These are phyloP conservation scores for Hylia prasina DNA, from an alignment of 2,113 vertebrate genomes.

Conservation along the genomic window DNA sequence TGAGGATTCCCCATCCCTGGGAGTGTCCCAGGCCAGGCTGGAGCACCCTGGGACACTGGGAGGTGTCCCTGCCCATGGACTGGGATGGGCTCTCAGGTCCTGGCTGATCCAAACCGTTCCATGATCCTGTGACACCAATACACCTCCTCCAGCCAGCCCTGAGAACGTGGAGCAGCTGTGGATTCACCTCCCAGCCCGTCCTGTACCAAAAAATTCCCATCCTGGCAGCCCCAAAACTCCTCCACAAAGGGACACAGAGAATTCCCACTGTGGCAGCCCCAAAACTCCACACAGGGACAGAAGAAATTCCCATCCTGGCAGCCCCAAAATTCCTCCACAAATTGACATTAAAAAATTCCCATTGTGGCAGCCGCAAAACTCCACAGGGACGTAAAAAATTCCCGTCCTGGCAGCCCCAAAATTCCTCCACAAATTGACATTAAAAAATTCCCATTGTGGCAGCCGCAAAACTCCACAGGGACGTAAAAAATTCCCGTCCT, in stretches of 20 bases:
- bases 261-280: too few species aligned
- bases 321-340: neutral
- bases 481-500: accelerated
- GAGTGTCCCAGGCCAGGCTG: neutral
- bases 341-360: accelerated
- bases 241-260: neutral
- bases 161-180: accelerated
- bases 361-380: accelerated
- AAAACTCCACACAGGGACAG: neutral
- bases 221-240: neutral
- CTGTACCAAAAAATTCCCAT: neutral
- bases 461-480: neutral
- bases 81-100: neutral
- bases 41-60: neutral
- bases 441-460: neutral
- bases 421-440: too few species aligned
- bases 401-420: too few species aligned
- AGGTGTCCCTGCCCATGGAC: neutral
- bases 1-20: neutral
- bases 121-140: neutral
- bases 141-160: neutral
- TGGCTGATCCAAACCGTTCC: neutral
- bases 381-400: neutral
- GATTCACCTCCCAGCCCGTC: neutral
- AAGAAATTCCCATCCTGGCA: neutral